Evolutionary conservation across 2,113 vertebrate species (phyloP).

Genomic region (Motacilla tschutschensis): DNA sequence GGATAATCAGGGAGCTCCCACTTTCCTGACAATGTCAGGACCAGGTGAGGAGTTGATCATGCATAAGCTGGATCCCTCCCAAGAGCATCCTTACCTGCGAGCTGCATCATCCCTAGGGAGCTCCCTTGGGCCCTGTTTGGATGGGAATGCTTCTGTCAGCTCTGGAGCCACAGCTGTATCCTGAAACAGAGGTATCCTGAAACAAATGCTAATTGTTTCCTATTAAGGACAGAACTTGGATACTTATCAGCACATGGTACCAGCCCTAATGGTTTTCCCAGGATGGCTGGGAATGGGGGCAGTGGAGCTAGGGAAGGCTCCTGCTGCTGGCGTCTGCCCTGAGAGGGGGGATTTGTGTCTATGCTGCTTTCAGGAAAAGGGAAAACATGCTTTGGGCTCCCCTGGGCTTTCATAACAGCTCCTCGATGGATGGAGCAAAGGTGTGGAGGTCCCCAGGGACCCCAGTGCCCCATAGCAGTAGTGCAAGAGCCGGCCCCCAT

Average conservation of each 20-base stretch:
- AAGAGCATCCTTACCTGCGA: neutral
- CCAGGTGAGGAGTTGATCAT: rapidly evolving
- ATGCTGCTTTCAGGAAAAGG: neutral
- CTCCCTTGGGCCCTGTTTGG: neutral
- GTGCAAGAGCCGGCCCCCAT: neutral
- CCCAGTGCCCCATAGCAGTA: neutral
- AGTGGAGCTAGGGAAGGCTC: neutral
- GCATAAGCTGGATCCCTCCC: neutral
- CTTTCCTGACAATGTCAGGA: neutral
- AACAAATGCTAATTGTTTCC: slow-evolving; percentile 32
- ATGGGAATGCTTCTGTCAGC: neutral
- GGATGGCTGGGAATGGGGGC: neutral
- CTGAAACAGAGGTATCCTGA: neutral
- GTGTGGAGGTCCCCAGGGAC: neutral
- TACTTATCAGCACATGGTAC: neutral
- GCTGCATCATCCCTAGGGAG: neutral
- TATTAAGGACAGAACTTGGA: neutral
- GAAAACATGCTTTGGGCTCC: rapidly evolving
- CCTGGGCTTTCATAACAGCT: neutral
- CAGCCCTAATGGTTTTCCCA: neutral
- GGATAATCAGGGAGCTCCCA: neutral
- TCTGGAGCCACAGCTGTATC: neutral
- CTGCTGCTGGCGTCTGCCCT: neutral
- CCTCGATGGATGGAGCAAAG: neutral
- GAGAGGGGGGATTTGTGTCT: neutral